Percentiles rank a stretch among this genome's conserved stretches.
phyloP scores from a whole-genome alignment of 2,797 vertebrate genomes.

The Mastacembelus armatus region DNA sequence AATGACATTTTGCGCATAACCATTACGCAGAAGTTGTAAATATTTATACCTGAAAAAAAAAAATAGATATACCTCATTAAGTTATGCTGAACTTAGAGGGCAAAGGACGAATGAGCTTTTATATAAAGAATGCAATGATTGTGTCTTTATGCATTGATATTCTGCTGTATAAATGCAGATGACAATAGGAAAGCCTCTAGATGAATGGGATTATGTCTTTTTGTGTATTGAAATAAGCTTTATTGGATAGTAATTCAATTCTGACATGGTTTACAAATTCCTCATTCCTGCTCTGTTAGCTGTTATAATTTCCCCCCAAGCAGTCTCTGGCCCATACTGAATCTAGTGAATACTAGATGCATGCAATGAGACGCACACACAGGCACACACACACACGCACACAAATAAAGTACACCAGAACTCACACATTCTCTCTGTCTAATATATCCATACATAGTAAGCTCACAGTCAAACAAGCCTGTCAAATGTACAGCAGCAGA shows the following conservation, averaged over 20 bases:
- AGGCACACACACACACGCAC: constrained; percentile 14
- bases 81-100: constrained; percentile 58
- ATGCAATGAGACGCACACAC: constrained; percentile 16
- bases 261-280: constrained; percentile 72
- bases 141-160: constrained; percentile 63
- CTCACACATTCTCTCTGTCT: constrained; percentile 5
- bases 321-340: constrained; percentile 45
- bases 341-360: constrained; percentile 44
- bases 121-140: constrained; percentile 66
- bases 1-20: constrained; percentile 49
- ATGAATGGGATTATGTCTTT: constrained; percentile 75
- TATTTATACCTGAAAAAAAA: constrained; percentile 69
- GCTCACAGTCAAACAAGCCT: constrained; percentile 46
- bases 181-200: constrained; percentile 63
- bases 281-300: constrained; percentile 71
- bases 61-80: constrained; percentile 66
- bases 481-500: constrained; percentile 55
- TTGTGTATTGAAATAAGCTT: constrained; percentile 75
- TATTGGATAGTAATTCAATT: constrained; percentile 80
- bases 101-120: constrained; percentile 65
- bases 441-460: constrained; percentile 38
- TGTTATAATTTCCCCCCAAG: constrained; percentile 58
- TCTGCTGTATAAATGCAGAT: constrained; percentile 50
- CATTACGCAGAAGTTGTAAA: constrained; percentile 71
- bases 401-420: constrained; percentile 5